Evolutionary conservation across 1,140 invertebrate genomes (phyloP).

Genomic region (Macrobrachium nipponense): DNA sequence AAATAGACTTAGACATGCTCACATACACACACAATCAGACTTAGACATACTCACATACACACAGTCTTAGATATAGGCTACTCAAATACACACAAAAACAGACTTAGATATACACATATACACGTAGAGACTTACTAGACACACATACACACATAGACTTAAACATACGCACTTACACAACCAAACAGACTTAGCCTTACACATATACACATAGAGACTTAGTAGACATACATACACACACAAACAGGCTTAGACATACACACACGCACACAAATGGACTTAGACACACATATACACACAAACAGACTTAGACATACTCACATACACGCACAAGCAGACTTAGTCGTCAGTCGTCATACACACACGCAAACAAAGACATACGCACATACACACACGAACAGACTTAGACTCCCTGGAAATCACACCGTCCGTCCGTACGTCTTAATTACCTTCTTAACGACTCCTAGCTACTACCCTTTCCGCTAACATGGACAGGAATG

Average conservation of each 20-base stretch:
- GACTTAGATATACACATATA: neutral
- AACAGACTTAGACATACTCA: neutral
- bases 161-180: no score
- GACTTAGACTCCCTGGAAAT: neutral
- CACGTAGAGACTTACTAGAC: no score
- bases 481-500: no score
- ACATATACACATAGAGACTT: neutral
- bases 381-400: constrained; percentile 8
- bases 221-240: neutral
- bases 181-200: no score
- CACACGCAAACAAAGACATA: constrained; percentile 5
- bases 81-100: constrained; percentile 8
- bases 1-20: neutral
- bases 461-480: no score
- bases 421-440: no score
- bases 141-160: constrained; percentile 7
- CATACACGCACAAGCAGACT: constrained; percentile 4
- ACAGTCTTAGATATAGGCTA: no score
- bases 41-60: neutral
- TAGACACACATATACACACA: neutral
- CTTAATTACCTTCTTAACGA: no score
- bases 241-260: no score
- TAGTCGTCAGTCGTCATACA: neutral
- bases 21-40: constrained; percentile 10
- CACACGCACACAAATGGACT: neutral